Conservation (phyloP, 2,113 vertebrate species). For the Nanorana parkeri region DNA sequence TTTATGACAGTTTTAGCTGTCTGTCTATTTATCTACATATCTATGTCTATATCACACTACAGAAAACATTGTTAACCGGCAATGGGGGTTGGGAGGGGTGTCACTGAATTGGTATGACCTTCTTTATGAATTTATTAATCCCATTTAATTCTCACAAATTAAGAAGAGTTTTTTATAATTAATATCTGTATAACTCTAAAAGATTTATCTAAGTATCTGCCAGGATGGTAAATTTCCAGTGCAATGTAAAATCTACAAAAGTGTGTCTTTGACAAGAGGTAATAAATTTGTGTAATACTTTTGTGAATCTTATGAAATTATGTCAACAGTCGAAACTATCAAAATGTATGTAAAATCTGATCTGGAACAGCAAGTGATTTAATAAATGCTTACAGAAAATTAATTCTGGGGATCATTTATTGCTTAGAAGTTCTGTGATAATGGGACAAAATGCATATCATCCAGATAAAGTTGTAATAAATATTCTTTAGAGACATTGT, state of each 20-base stretch:
- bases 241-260: constrained; percentile 37
- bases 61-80: no score
- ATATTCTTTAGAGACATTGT: constrained; percentile 30
- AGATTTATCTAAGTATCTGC: constrained; percentile 17
- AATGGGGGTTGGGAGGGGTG: no score
- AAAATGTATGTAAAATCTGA: constrained; percentile 46
- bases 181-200: constrained; percentile 37
- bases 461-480: constrained; percentile 51
- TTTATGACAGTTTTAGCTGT: no score
- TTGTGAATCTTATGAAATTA: constrained; percentile 52
- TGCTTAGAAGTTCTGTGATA: constrained; percentile 46
- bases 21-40: no score
- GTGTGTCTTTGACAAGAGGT: constrained; percentile 35
- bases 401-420: constrained; percentile 49
- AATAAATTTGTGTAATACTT: constrained; percentile 31
- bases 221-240: constrained; percentile 49
- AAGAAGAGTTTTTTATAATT: constrained; percentile 52
- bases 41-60: no score
- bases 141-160: constrained; percentile 60
- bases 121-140: no score
- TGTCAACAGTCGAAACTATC: constrained; percentile 33
- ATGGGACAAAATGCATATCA: constrained; percentile 52
- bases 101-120: no score
- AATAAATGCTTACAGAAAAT: constrained; percentile 47
- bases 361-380: constrained; percentile 45